phyloP scores from a whole-genome alignment of 2,113 vertebrate genomes.

The Cettia cetti region DNA sequence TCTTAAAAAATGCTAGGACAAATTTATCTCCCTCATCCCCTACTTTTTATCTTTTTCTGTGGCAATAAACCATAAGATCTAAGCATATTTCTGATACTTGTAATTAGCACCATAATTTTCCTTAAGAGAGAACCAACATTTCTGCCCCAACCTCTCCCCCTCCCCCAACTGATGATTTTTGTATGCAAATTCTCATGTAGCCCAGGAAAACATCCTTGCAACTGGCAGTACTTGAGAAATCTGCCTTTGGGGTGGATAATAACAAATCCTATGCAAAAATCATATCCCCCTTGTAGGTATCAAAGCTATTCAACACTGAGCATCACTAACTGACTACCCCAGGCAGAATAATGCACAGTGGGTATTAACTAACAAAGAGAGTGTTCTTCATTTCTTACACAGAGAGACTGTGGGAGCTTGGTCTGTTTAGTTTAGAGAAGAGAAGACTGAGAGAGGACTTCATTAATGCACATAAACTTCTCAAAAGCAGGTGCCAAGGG shows the following conservation, averaged over 20 bases:
- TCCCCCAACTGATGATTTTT: not conserved
- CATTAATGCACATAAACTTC: not conserved
- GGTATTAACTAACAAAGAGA: not conserved
- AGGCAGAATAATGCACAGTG: not conserved
- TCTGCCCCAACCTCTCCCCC: not conserved
- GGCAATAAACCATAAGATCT: not conserved
- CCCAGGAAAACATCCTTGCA: not conserved
- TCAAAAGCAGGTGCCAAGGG: not conserved
- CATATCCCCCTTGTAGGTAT: not conserved
- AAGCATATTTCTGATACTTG: not conserved
- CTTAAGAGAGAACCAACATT: not conserved
- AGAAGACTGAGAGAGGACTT: not conserved
- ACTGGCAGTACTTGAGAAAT: not conserved
- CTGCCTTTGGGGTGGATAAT: not conserved
- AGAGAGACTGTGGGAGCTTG: rapidly evolving
- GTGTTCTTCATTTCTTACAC: not conserved
- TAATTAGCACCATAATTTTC: not conserved
- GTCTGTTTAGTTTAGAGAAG: not conserved
- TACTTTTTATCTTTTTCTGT: not conserved
- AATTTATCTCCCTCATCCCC: not conserved
- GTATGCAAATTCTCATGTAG: not conserved
- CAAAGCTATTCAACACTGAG: not conserved
- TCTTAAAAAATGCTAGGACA: not conserved
- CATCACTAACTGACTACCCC: not conserved
- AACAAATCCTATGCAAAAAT: not conserved